phyloP scores from a whole-genome alignment of 2,113 vertebrate genomes.

The Phoxinus phoxinus region DNA sequence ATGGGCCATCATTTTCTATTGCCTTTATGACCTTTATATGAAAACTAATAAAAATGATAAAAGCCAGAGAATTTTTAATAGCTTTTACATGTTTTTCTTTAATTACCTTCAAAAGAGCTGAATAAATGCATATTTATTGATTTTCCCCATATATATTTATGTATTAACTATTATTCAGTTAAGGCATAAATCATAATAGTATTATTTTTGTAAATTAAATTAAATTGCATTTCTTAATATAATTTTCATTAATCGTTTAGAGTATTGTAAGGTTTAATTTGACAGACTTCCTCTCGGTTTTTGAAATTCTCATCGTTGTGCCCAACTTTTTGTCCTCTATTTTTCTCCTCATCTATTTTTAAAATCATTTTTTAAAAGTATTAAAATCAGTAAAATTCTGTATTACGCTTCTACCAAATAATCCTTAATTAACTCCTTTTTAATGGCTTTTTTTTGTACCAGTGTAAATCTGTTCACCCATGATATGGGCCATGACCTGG shows the following conservation, averaged over 20 bases:
- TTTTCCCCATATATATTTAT: background rate
- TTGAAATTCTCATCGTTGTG: background rate
- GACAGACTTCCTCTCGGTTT: background rate
- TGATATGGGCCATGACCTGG: background rate
- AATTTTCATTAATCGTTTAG: background rate
- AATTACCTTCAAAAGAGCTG: conserved; percentile 29
- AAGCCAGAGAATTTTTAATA: conserved; percentile 18
- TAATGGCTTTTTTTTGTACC: background rate
- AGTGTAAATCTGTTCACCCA: background rate
- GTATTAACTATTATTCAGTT: background rate
- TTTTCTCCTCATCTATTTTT: background rate
- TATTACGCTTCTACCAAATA: background rate
- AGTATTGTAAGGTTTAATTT: background rate
- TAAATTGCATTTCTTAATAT: background rate
- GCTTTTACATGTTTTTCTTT: conserved; percentile 29
- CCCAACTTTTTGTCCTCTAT: background rate
- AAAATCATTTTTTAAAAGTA: background rate
- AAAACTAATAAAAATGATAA: conserved; percentile 43
- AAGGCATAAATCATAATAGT: background rate
- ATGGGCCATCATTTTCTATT: conserved; percentile 38
- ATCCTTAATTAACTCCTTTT: background rate
- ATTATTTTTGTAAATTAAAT: no score
- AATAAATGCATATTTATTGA: conserved; percentile 2
- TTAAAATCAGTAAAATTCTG: background rate
- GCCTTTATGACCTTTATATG: conserved; percentile 28